Evolutionary conservation across 2,113 vertebrate genomes (phyloP).

Genomic region (Alligator sinensis): DNA sequence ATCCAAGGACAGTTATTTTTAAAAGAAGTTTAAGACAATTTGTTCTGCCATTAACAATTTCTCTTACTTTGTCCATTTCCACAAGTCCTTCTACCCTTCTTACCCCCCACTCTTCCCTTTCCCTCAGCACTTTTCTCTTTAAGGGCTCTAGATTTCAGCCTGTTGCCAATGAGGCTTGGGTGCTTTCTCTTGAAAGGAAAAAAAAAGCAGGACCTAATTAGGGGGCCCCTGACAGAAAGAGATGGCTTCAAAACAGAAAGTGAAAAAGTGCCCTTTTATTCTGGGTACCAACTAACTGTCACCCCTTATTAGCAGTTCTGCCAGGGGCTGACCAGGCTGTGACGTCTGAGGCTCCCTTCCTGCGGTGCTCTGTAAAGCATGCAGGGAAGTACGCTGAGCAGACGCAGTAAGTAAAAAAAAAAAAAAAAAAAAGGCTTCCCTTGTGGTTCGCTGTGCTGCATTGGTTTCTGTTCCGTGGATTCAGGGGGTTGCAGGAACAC

Average conservation of each 20-base stretch:
- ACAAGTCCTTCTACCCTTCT: neutral
- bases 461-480: neutral
- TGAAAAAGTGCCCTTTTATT: neutral
- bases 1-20: neutral
- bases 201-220: neutral
- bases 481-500: neutral
- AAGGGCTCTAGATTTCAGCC: neutral
- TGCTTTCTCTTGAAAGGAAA: neutral
- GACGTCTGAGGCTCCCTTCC: neutral
- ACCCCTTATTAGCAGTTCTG: neutral
- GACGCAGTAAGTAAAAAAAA: neutral
- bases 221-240: neutral
- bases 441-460: accelerated
- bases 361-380: neutral
- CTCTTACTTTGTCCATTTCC: neutral
- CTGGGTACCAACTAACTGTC: neutral
- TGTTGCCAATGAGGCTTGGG: neutral
- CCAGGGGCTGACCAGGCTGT: accelerated
- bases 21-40: neutral
- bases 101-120: neutral
- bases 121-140: neutral
- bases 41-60: neutral
- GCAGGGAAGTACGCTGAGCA: neutral
- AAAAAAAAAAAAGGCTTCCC: neutral
- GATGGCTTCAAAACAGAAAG: neutral